A percentile compares a stretch with the other conserved stretches of the same genome.
phyloP scores from a whole-genome alignment of 30 jellyfish, hydroid and myxozoan genomes.

The Morbakka virulenta region DNA sequence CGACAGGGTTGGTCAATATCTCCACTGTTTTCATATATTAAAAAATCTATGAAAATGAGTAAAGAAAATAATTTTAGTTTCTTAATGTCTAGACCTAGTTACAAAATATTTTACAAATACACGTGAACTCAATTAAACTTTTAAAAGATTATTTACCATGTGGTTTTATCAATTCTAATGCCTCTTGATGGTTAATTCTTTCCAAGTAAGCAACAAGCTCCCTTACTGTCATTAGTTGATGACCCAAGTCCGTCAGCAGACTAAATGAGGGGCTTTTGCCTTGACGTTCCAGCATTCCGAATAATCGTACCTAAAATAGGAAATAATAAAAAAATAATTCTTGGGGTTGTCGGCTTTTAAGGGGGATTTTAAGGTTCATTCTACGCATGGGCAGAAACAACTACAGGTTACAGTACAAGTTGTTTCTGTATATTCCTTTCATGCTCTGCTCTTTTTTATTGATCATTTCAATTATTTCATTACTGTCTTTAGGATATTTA shows the following conservation, averaged over 20 bases:
- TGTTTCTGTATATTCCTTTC: too few relatives aligned
- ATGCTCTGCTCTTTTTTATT: too few relatives aligned
- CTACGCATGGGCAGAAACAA: too few relatives aligned
- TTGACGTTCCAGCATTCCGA: constrained; percentile 49
- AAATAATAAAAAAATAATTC: too few relatives aligned
- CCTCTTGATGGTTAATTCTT: constrained; percentile 75
- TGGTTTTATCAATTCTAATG: constrained; percentile 63
- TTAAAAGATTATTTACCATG: constrained; percentile 46
- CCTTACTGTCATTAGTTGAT: constrained; percentile 62
- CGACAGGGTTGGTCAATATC: too few relatives aligned
- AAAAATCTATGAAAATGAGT: neutral
- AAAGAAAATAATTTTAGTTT: neutral
- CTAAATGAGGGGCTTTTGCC: constrained; percentile 70
- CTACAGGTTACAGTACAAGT: too few relatives aligned
- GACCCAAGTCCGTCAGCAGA: constrained; percentile 70
- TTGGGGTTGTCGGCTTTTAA: too few relatives aligned
- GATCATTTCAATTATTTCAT: too few relatives aligned
- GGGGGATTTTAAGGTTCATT: too few relatives aligned
- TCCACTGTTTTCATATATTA: too few relatives aligned
- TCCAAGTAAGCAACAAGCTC: constrained; percentile 72
- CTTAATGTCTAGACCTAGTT: neutral
- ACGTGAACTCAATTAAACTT: neutral
- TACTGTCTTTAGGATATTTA: too few relatives aligned
- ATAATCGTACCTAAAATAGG: too few relatives aligned
- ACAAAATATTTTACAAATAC: neutral